Evolutionary conservation across 2,888 invertebrate genomes (phyloP), one percentile per base, ranked within the genome.

Genomic region (Lasioglossum malachurum): DNA sequence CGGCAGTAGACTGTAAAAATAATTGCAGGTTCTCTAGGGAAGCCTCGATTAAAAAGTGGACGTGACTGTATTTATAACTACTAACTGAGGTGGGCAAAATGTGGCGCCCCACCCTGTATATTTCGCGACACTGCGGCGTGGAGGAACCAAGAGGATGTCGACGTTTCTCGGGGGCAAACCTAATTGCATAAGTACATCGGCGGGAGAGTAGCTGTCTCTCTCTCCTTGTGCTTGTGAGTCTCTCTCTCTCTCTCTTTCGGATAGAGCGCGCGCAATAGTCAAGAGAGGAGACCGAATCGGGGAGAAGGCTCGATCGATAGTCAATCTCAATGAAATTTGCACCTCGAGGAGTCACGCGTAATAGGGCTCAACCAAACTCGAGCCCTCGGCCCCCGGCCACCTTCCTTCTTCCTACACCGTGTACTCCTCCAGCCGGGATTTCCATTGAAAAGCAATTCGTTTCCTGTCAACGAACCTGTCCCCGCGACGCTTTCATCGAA

Each of bases 251-350:
- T 14, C 12, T 44, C 44, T 14, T 14, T 44, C 44, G 44, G 44
- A 16, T 46, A 41, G 44, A 71, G 67, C 23, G 10, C 19, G 73
- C 19, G 75, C 74, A 35, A 23, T 16, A 35, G 76, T 71, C 53
- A 60, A 23, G 78, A 80, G 27, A 53, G n/a, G 46, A 73, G 44
- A 71, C 67, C 49, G 76, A 75, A 86, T 75, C 74, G 73, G 64
- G 79, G 82, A 75, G 53, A 53, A 85, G 83, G 76, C 78, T 38
- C 87, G 88, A 90, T 91, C 91, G 91, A 91, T 91, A 91, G 89
- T 84, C 91, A 88, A 91, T 91, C 90, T 89, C 87, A 90, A 91
- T 91, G 89, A 91, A 91, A 91, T 91, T 91, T 89, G 87, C 91
- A 91, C 91, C 89, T 91, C 90, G 91, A 91, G 90, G 88, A 90